Percentiles rank a stretch among this genome's conserved stretches.
These are phyloP conservation scores for Pollenia labialis DNA, from an alignment of 2,888 invertebrate species.

Conservation along the genomic window DNA sequence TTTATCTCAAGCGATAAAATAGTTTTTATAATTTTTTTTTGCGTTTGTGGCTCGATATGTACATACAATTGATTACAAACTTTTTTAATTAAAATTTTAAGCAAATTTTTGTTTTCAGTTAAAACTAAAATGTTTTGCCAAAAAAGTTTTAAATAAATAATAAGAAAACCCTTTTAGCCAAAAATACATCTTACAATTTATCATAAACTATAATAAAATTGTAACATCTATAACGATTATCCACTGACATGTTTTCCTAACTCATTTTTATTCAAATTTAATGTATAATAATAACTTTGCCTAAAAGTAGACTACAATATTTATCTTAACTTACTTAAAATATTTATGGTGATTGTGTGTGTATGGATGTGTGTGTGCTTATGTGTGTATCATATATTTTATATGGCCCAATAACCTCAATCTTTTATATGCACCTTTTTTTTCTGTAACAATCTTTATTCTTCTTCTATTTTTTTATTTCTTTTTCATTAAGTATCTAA, in stretches of 20 bases:
- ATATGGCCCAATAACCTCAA: slow-evolving; percentile 55
- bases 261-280: slow-evolving; percentile 5
- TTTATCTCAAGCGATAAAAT: too few species aligned
- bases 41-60: too few species aligned
- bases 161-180: not conserved
- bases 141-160: not conserved
- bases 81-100: not conserved
- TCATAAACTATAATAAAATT: not conserved
- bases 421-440: slow-evolving; percentile 5
- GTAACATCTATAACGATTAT: not conserved
- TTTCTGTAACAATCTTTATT: not conserved
- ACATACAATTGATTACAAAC: not conserved
- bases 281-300: slow-evolving; percentile 28
- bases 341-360: not conserved
- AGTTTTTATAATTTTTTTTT: too few species aligned
- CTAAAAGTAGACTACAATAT: slow-evolving; percentile 54
- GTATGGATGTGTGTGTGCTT: not conserved
- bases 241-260: not conserved
- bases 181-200: too few species aligned
- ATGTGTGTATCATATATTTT: slow-evolving; percentile 4
- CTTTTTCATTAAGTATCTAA: slow-evolving; percentile 6
- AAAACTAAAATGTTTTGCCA: not conserved
- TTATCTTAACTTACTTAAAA: not conserved
- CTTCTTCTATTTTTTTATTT: slow-evolving; percentile 2
- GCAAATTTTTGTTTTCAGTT: slow-evolving; percentile 5